These are phyloP conservation scores for Apeira syringaria DNA, from an alignment of 2,888 invertebrate species.

Conservation along the genomic window DNA sequence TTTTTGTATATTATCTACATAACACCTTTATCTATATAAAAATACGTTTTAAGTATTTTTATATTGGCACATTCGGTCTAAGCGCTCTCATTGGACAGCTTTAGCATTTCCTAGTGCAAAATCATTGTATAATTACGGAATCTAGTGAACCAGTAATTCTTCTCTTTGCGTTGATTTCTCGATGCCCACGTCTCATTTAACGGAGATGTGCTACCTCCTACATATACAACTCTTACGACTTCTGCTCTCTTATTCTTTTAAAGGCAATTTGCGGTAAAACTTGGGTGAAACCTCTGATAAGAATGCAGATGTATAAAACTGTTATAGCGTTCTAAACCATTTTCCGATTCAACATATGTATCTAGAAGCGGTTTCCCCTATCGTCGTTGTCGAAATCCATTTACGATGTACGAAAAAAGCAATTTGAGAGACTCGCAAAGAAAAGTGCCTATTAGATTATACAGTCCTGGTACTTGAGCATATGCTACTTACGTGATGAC, in stretches of 20 bases:
- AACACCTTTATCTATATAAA: no score
- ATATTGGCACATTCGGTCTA: no score
- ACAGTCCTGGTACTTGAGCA: slow-evolving; percentile 44
- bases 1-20: no score
- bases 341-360: slow-evolving; percentile 52
- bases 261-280: slow-evolving; percentile 54
- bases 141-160: no score
- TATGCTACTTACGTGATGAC: slow-evolving; percentile 48
- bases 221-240: slow-evolving; percentile 6
- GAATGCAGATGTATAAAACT: slow-evolving; percentile 56
- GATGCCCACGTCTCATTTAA: slow-evolving; percentile 5
- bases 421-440: slow-evolving; percentile 48
- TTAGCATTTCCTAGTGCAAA: no score
- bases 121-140: no score
- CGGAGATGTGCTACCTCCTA: slow-evolving; percentile 5
- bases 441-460: slow-evolving; percentile 54
- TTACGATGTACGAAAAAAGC: slow-evolving; percentile 64
- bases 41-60: no score
- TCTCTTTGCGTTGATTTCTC: no score
- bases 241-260: slow-evolving; percentile 8
- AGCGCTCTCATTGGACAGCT: no score
- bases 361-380: slow-evolving; percentile 49
- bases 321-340: slow-evolving; percentile 48
- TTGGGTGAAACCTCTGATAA: slow-evolving; percentile 46
- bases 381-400: slow-evolving; percentile 53